Evolutionary conservation across 2,113 vertebrate genomes (phyloP).

Genomic region (Corythornis cristatus): DNA sequence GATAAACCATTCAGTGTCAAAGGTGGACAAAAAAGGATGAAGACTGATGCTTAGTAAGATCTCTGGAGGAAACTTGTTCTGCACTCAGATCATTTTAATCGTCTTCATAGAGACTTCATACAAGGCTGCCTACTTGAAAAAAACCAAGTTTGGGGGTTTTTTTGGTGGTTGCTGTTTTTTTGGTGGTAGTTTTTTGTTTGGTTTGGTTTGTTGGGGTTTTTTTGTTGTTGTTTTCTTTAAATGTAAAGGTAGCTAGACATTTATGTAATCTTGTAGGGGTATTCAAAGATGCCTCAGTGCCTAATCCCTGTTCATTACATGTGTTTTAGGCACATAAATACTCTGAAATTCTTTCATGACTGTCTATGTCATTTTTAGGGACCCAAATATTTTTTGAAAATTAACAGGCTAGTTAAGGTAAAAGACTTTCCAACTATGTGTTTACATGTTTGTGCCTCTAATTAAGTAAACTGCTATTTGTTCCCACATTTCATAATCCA

Average conservation of each 20-base stretch:
- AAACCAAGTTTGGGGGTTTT: background rate
- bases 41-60: background rate
- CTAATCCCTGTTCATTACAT: background rate
- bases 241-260: background rate
- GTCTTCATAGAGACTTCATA: background rate
- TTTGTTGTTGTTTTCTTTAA: too few species aligned
- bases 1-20: background rate
- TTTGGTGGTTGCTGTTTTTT: too few species aligned
- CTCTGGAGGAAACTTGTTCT: background rate
- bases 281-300: background rate
- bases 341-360: background rate
- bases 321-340: background rate
- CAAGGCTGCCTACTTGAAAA: background rate
- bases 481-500: background rate
- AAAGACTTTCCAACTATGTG: background rate
- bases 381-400: background rate
- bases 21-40: background rate
- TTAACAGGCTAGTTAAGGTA: background rate
- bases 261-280: background rate
- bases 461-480: background rate
- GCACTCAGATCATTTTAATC: background rate
- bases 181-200: too few species aligned
- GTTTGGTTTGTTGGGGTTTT: too few species aligned
- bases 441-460: background rate
- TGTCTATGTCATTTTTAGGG: background rate